A percentile compares a stretch with the other conserved stretches of the same genome.
phyloP scores from a whole-genome alignment of 1,140 invertebrate genomes.

The Melitaea cinxia region DNA sequence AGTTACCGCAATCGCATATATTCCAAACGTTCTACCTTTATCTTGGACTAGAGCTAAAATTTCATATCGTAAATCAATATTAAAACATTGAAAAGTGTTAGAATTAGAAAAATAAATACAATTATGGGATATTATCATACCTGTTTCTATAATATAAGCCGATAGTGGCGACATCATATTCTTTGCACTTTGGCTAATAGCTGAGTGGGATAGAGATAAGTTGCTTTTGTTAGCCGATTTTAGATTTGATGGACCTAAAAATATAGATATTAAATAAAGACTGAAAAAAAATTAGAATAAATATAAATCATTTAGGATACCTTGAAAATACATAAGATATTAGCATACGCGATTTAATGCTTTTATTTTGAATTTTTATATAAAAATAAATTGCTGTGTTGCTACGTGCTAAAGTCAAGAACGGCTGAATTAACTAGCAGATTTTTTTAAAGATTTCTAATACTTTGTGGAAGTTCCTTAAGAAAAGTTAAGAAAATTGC shows the following conservation, averaged over 20 bases:
- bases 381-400: too few species aligned
- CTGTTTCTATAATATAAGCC: slow-evolving; percentile 88
- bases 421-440: too few species aligned
- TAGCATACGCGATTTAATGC: too few species aligned
- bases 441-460: too few species aligned
- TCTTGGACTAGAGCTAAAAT: slow-evolving; percentile 87
- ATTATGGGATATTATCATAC: slow-evolving; percentile 49
- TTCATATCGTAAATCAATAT: not conserved
- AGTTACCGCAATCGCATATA: slow-evolving; percentile 93
- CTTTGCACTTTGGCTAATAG: slow-evolving; percentile 81
- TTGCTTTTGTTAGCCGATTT: slow-evolving; percentile 57
- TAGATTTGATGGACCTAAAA: slow-evolving; percentile 67
- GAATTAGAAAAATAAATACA: not conserved
- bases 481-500: too few species aligned
- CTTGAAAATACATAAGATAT: too few species aligned
- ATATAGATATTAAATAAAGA: not conserved
- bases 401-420: not conserved
- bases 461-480: too few species aligned
- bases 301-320: too few species aligned
- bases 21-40: slow-evolving; percentile 91
- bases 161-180: slow-evolving; percentile 83
- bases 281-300: not conserved
- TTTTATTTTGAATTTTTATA: too few species aligned
- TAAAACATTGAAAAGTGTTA: not conserved
- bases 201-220: slow-evolving; percentile 67